Base-by-base conservation (phyloP, 2,888 invertebrate genomes). In the Drosophila paracracens region DNA sequence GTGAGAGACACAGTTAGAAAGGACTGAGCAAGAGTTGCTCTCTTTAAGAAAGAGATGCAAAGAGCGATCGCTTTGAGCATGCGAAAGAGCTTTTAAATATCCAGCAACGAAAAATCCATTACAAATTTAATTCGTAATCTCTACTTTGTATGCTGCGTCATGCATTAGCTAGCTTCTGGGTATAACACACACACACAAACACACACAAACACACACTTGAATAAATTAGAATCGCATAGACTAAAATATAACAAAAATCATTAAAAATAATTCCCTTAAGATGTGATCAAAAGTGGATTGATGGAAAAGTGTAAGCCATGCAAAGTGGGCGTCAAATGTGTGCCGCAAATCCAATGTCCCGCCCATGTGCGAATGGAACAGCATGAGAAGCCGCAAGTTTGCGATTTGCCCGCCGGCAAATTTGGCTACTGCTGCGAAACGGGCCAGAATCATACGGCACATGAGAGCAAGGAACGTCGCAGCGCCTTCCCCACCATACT, bases 331-430 rank as follows among this genome's bases (percentile, higher is more conserved):
- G 94, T 94, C 0, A 85, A 88, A 52, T 96, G 96, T 82, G 95
- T 96, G 6, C 94, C 95, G 0, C 94, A 94, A 74, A 94, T 96
- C 29, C 95, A 95, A 88, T 96, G 96, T 89, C 96, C 96, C 1
- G 95, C 95, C 0, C 95, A 95, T 88, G 91, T 95, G 6, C 92
- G 93, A 4, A 88, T 92, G 90, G 79, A 81, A 50, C 78, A 74
- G 0, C 76, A 90, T 51, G 90, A 92, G 40, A 92, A 91, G 67
- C 93, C 94, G 1, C 94, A 94, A 18, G 88, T 93, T 29, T 96
- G 96, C 79, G 94, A 94, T 59, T 91, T 95, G 18, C 80, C 91
- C 2, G 90, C 91, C 1, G 94, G 94, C 0, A 86, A 94, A 5
- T 90, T 89, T 69, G 96, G 96, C 0, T 93, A 95, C 36, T 96